phyloP scores from a whole-genome alignment of 1,140 invertebrate genomes.

The Calliopsis andreniformis region DNA sequence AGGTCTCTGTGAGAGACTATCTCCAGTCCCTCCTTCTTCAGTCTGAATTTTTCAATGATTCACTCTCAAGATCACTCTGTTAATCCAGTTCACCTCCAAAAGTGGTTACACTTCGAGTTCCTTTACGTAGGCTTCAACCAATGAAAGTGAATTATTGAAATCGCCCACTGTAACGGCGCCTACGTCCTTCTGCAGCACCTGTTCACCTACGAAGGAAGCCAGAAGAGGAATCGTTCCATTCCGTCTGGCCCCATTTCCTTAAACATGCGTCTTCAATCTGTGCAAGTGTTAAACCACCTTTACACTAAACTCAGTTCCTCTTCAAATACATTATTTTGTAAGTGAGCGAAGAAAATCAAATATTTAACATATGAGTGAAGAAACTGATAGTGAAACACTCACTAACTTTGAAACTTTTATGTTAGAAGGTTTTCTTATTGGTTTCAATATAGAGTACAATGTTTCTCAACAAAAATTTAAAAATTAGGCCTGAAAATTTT shows the following conservation, averaged over 20 bases:
- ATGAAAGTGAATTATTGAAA: conserved; percentile 43
- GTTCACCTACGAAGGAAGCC: conserved; percentile 28
- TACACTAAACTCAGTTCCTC: not conserved
- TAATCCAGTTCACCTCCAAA: not conserved
- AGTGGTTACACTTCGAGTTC: not conserved
- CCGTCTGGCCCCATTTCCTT: conserved; percentile 29
- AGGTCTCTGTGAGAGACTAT: not conserved
- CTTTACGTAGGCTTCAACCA: not conserved
- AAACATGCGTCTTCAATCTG: conserved; percentile 13
- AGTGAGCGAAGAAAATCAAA: too few species aligned
- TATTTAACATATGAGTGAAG: too few species aligned
- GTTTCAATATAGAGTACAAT: too few species aligned
- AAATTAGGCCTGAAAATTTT: too few species aligned
- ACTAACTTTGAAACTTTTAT: too few species aligned
- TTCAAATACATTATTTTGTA: too few species aligned
- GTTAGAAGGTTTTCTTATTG: too few species aligned
- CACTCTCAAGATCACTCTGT: conserved; percentile 3
- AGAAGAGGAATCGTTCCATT: conserved; percentile 29
- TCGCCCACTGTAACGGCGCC: conserved; percentile 40
- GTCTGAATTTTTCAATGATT: not conserved
- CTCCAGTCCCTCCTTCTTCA: not conserved
- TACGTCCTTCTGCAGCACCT: conserved; percentile 30
- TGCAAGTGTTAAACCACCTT: not conserved
- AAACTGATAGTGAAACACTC: too few species aligned
- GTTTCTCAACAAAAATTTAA: too few species aligned